Evolutionary conservation across 2,888 invertebrate species (phyloP).

Genomic region (Torymus auratus): DNA sequence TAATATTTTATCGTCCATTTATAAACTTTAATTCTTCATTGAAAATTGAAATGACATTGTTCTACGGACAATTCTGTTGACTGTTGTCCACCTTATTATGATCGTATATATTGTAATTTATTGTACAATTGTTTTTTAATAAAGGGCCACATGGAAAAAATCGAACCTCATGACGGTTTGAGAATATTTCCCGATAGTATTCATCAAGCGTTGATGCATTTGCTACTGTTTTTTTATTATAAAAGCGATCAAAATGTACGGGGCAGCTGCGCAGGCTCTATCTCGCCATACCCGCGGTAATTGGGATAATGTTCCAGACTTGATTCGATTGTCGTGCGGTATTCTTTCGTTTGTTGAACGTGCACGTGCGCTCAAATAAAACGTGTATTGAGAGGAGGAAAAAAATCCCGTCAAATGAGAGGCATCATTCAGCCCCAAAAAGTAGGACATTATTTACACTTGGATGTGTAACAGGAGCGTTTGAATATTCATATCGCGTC

Average conservation of each 20-base stretch:
- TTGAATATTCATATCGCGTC: conserved; percentile 8
- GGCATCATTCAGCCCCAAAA: neutral
- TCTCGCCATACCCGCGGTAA: neutral
- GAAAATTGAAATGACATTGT: no score
- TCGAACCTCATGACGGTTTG: no score
- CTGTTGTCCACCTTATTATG: no score
- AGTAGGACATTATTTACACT: conserved; percentile 14
- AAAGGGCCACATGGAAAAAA: no score
- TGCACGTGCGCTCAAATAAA: neutral
- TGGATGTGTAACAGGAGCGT: neutral
- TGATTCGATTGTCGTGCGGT: neutral
- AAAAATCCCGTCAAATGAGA: neutral
- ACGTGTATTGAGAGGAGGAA: neutral
- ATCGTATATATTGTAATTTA: no score
- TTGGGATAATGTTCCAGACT: conserved; percentile 18
- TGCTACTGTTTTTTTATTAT: neutral
- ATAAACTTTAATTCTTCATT: no score
- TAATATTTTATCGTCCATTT: no score
- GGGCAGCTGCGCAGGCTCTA: neutral
- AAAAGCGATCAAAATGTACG: neutral
- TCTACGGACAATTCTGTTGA: no score
- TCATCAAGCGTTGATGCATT: no score
- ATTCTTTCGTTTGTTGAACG: neutral
- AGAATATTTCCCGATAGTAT: no score
- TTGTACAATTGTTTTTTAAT: no score